Base-by-base conservation (phyloP, 1,140 invertebrate genomes). In the Micrasema minimum region DNA sequence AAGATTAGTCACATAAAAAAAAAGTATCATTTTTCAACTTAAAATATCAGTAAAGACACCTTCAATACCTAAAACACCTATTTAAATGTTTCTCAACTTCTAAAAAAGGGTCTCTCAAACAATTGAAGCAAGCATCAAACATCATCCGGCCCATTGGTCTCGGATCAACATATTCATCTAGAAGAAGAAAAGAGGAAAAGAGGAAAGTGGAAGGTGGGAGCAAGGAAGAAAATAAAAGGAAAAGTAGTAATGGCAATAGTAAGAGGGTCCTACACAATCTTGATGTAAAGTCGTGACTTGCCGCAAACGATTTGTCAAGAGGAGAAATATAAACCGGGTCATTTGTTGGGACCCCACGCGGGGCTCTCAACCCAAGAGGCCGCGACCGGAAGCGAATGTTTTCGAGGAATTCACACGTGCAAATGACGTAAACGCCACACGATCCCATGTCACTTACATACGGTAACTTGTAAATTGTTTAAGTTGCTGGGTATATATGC, bases 281-380 rank as follows among this genome's bases (percentile, higher is more conserved):
- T 71, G 72, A 74, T 74, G 72, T 69, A 67, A 71, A 74, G 72
- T 74, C 72, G 53, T 68, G 69, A 74, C 72, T 74, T 74, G 66
- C 72, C 72, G 72, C 69, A 71, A 71, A 74, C 72, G 72, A 74
- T 74, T 74, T 74, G 72, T 74, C 72, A 74, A 68, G 59, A 45
- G 66, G 64, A 55, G 70, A 71, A 74, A 74, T 71, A 74, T 74
- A 74, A 74, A 74, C 72, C 72, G 72, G 68, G 72, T 71, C 72
- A 74, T 74, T 74, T 74, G 72, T 74, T 74, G 62, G 72, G 50
- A 53, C 14, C 61, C 61, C 66, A n/a, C 65, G 65, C 72, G 68
- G 43, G 31, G 68, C 35, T 41, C 59, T 69, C 51, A 46, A 51
- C 38, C 43, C n/a, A n/a, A n/a, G n/a, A n/a, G n/a, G n/a, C n/a